A percentile compares a stretch with the other conserved stretches of the same genome.
phyloP scores from a whole-genome alignment of 2,888 invertebrate genomes.

The Cetonia aurata region DNA sequence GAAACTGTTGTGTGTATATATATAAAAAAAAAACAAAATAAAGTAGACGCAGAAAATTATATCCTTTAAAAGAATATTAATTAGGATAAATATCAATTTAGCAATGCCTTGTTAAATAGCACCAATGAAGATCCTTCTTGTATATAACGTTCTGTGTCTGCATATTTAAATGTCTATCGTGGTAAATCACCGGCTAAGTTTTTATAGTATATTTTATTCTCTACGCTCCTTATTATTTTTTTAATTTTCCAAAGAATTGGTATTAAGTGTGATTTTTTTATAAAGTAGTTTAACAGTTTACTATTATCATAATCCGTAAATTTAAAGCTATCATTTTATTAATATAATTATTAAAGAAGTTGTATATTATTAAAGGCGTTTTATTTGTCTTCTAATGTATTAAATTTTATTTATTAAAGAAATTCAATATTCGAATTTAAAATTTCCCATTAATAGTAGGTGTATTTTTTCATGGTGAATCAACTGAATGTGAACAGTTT shows the following conservation, averaged over 20 bases:
- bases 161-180: conserved; percentile 46
- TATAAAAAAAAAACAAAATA: conserved; percentile 11
- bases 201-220: conserved; percentile 44
- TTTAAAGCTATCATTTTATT: conserved; percentile 53
- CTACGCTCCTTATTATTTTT: conserved; percentile 50
- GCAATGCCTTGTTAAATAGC: conserved; percentile 17
- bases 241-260: conserved; percentile 66
- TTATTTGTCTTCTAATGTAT: conserved; percentile 27
- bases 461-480: too few relatives aligned
- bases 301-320: conserved; percentile 49
- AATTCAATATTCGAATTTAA: too few relatives aligned
- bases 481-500: too few relatives aligned
- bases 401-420: conserved; percentile 14
- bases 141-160: conserved; percentile 49
- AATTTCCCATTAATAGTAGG: too few relatives aligned
- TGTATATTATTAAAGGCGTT: conserved; percentile 24
- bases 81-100: conserved; percentile 22
- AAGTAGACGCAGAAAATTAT: conserved; percentile 36
- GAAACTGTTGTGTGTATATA: conserved; percentile 30
- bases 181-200: conserved; percentile 15
- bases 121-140: conserved; percentile 2
- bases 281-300: conserved; percentile 52
- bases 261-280: conserved; percentile 65
- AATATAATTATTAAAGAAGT: conserved; percentile 50
- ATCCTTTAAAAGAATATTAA: conserved; percentile 21